Percentiles rank a stretch among this genome's conserved stretches.
These are phyloP conservation scores for Tineola bisselliella DNA, from an alignment of 2,888 invertebrate species.

Conservation along the genomic window DNA sequence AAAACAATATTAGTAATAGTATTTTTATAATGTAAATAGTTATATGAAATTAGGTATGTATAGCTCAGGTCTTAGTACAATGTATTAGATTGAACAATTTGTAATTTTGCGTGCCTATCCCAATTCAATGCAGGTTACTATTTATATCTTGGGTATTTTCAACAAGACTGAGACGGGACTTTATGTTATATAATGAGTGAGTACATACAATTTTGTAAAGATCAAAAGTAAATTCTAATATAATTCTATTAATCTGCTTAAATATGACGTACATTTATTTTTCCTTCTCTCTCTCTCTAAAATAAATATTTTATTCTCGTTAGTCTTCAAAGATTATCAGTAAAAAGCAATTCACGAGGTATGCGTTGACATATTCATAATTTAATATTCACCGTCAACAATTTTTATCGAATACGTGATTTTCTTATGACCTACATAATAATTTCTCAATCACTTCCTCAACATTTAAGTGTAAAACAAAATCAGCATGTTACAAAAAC, in stretches of 20 bases:
- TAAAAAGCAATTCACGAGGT: background rate
- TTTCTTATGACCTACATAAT: conserved; percentile 1
- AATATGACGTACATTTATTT: background rate
- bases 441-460: conserved; percentile 1
- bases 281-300: background rate
- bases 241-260: background rate
- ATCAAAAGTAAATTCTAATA: background rate
- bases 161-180: no score
- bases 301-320: background rate
- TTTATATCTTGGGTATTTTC: no score
- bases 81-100: no score
- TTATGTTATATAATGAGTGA: no score
- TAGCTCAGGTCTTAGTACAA: no score
- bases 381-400: conserved; percentile 1
- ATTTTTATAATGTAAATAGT: no score
- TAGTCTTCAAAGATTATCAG: conserved; percentile 3
- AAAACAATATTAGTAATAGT: background rate
- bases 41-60: no score
- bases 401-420: conserved; percentile 6
- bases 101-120: no score
- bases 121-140: no score
- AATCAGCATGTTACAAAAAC: background rate
- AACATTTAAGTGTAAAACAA: conserved; percentile 4
- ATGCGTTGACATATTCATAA: conserved; percentile 6
- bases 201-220: no score